Conservation (phyloP, 2,888 invertebrate species). For the Cerastis rubricosa region DNA sequence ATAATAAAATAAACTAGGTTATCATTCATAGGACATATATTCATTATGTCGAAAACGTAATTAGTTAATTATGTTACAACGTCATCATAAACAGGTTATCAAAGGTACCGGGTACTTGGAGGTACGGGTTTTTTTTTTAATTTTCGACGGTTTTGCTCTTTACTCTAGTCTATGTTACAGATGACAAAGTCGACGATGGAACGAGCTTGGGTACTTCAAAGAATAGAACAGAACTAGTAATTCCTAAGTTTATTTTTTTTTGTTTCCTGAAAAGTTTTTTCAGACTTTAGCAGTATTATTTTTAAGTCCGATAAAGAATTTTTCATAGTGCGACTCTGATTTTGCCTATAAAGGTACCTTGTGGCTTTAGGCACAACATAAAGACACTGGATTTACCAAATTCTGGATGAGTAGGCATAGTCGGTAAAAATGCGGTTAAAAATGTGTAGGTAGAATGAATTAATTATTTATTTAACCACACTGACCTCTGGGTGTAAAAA, state of each 20-base stretch:
- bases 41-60: slow-evolving; percentile 29
- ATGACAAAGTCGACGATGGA: no score
- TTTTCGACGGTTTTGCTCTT: no score
- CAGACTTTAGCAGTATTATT: neutral
- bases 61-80: neutral
- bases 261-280: neutral
- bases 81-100: neutral
- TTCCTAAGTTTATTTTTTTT: neutral
- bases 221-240: neutral
- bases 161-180: no score
- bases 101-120: no score
- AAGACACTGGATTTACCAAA: neutral
- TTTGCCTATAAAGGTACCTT: neutral
- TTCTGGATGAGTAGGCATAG: neutral
- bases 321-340: neutral
- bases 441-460: neutral
- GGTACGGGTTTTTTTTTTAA: no score
- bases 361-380: neutral
- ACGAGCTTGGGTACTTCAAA: neutral
- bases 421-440: neutral
- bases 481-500: neutral
- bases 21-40: slow-evolving; percentile 40
- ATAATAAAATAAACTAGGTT: slow-evolving; percentile 58
- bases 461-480: neutral
- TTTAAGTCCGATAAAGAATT: neutral